Evolutionary conservation across 2,888 invertebrate species (phyloP).

Genomic region (Callosobruchus maculatus): DNA sequence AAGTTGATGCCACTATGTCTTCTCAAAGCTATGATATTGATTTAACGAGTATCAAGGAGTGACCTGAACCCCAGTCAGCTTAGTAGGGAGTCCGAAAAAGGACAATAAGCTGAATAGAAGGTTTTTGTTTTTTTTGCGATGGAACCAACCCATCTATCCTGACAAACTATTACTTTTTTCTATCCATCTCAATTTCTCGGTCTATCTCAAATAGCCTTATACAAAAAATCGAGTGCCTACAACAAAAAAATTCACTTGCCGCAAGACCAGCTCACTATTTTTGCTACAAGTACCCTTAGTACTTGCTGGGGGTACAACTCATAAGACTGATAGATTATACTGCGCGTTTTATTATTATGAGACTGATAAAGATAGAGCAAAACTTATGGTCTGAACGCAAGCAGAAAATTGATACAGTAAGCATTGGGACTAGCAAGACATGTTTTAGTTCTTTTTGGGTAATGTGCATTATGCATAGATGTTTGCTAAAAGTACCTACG

Average conservation of each 20-base stretch:
- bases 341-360: conserved; percentile 32
- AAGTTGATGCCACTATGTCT: too few relatives aligned
- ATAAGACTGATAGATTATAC: conserved; percentile 48
- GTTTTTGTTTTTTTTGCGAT: too few relatives aligned
- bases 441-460: not conserved
- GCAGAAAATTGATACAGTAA: not conserved
- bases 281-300: conserved; percentile 39
- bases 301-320: conserved; percentile 43
- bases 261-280: conserved; percentile 35
- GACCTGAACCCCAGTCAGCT: too few relatives aligned
- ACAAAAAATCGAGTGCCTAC: conserved; percentile 38
- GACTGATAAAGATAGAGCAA: conserved; percentile 35
- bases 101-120: too few relatives aligned
- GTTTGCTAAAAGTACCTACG: too few relatives aligned
- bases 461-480: too few relatives aligned
- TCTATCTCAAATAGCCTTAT: not conserved
- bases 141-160: too few relatives aligned
- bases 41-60: too few relatives aligned
- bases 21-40: too few relatives aligned
- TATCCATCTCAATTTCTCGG: not conserved
- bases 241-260: conserved; percentile 28
- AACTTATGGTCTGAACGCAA: conserved; percentile 10
- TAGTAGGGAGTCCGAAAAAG: too few relatives aligned
- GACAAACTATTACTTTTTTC: not conserved
- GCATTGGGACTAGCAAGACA: not conserved